A percentile compares a stretch with the other conserved stretches of the same genome.
Conservation (phyloP, 2,113 vertebrate genomes). For the Leptocoma aspasia region DNA sequence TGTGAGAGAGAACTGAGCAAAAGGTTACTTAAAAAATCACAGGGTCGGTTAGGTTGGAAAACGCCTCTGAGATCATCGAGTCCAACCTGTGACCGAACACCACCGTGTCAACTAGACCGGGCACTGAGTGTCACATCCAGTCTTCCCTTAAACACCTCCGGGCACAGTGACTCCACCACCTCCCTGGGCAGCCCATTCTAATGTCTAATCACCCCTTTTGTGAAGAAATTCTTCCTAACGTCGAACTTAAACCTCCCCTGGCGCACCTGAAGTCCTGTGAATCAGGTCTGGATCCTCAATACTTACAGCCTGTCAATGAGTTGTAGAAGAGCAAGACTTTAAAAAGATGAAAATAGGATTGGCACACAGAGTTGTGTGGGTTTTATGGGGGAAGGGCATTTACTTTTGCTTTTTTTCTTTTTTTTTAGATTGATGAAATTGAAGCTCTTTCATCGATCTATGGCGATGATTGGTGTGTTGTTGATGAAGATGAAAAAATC, state of each 20-base stretch:
- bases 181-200: background rate
- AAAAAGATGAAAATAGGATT: background rate
- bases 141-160: background rate
- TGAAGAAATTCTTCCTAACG: background rate
- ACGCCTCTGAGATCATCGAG: background rate
- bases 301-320: background rate
- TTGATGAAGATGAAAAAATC: slow-evolving; percentile 88
- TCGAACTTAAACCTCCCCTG: background rate
- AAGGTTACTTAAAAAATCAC: background rate
- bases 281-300: rapidly evolving
- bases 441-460: slow-evolving; percentile 96
- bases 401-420: background rate
- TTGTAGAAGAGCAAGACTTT: background rate
- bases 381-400: rapidly evolving
- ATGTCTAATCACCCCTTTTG: background rate
- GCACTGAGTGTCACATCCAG: background rate
- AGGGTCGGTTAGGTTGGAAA: background rate
- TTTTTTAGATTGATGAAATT: slow-evolving; percentile 88
- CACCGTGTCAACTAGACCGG: rapidly evolving
- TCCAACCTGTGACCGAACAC: background rate
- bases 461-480: slow-evolving; percentile 93
- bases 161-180: background rate
- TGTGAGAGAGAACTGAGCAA: background rate
- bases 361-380: background rate
- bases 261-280: rapidly evolving